A percentile compares a stretch with the other conserved stretches of the same genome.
Evolutionary conservation across 2,113 vertebrate genomes (phyloP).

Genomic region (Crocuta crocuta): DNA sequence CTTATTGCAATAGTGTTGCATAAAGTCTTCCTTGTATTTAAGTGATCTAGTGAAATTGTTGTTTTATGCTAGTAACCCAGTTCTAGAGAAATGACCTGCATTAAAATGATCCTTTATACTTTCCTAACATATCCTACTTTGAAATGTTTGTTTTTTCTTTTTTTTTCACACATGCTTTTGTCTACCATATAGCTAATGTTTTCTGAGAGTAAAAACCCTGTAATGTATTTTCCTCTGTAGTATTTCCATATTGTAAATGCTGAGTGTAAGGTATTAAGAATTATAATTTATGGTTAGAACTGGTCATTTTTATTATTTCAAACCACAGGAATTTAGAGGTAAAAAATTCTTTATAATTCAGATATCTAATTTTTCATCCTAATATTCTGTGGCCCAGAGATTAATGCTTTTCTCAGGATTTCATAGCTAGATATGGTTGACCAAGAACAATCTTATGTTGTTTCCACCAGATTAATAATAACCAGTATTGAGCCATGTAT

Average conservation of each 20-base stretch:
- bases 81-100: background rate
- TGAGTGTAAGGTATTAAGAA: background rate
- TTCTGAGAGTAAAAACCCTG: background rate
- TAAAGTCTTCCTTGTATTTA: background rate
- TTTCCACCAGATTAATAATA: background rate
- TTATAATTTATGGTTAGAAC: background rate
- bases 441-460: background rate
- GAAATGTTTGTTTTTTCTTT: background rate
- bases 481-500: background rate
- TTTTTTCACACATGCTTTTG: background rate
- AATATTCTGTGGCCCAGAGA: background rate
- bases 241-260: slow-evolving; percentile 17
- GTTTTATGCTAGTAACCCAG: background rate
- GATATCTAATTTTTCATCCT: background rate
- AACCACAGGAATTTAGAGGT: background rate
- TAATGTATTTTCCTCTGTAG: background rate
- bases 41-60: background rate
- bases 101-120: background rate
- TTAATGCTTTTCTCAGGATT: background rate
- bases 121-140: background rate
- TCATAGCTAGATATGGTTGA: background rate
- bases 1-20: background rate
- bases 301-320: slow-evolving; percentile 22
- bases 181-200: background rate
- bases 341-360: slow-evolving; percentile 25